A percentile compares a stretch with the other conserved stretches of the same genome.
phyloP scores from a whole-genome alignment of 2,888 invertebrate species.

The Endotricha flammealis region DNA sequence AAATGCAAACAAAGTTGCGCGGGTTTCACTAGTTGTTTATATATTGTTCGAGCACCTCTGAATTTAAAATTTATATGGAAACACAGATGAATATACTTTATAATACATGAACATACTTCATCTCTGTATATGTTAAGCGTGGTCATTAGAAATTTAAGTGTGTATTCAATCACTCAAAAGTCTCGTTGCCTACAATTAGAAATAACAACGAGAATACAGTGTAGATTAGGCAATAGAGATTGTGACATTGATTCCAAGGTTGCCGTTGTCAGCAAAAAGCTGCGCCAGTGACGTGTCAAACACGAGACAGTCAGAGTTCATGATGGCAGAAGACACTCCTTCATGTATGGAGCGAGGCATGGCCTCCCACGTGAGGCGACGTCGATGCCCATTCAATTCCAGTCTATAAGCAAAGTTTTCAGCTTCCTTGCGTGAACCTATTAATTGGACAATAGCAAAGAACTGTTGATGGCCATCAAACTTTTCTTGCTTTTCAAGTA shows the following conservation, averaged over 20 bases:
- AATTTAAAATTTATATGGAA: too few species aligned
- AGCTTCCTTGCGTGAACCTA: slow-evolving; percentile 98
- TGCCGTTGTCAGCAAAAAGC: slow-evolving; percentile 99
- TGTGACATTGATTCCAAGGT: slow-evolving; percentile 99
- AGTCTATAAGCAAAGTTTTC: slow-evolving; percentile 99
- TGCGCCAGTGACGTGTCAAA: slow-evolving; percentile 99
- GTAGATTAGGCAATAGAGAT: slow-evolving; percentile 90
- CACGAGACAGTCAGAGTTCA: slow-evolving; percentile 98
- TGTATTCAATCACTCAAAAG: slow-evolving; percentile 35
- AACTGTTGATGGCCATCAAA: slow-evolving; percentile 97
- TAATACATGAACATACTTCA: too few species aligned
- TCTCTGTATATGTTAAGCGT: too few species aligned
- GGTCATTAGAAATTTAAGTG: too few species aligned
- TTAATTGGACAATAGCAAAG: slow-evolving; percentile 98
- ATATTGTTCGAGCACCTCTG: too few species aligned
- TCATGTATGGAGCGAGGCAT: slow-evolving; percentile 99
- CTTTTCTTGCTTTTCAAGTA: slow-evolving; percentile 98
- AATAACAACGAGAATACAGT: slow-evolving; percentile 31
- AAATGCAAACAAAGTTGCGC: too few species aligned
- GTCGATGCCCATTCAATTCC: slow-evolving; percentile 96
- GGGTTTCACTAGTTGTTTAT: too few species aligned
- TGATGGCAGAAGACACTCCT: slow-evolving; percentile 97
- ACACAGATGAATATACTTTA: too few species aligned
- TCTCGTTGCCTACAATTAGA: slow-evolving; percentile 18
- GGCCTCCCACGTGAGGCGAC: slow-evolving; percentile 99